Base-by-base conservation (phyloP, 2,797 vertebrate genomes). In the Varecia variegata region DNA sequence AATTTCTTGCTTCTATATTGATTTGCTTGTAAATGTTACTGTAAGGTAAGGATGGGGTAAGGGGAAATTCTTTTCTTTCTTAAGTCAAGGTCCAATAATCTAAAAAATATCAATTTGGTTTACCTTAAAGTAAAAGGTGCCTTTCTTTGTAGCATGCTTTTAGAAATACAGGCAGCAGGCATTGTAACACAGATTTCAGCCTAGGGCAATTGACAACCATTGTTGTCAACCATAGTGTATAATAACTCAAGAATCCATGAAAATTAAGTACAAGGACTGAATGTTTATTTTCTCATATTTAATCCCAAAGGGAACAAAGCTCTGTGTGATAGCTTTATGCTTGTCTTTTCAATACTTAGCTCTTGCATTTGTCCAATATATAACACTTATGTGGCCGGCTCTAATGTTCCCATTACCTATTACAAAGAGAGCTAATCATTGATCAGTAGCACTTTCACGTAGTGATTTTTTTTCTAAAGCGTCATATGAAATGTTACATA, bases 11-110 rank as follows among this genome's bases (percentile, higher is more conserved):
- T 96, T 95, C 15, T 73, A 13, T 88, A 92, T 97, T 94, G 93
- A 93, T 96, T 93, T 94, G 10, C 56, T 92, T 94, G 15, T 97
- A 92, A 94, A 90, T 89, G 27, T 93, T 88, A 85, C 94, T 93
- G 15, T 92, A 95, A 95, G 25, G 50, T 77, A 95, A 95, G 14
- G 11, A 54, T 45, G 11, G 18, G 40, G 18, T 52, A 18, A 62
- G 25, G 32, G 20, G 43, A 11, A 11, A 10, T 30, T 40, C 60
- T 25, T 60, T 62, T 38, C 74, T 23, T 77, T 94, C 83, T 52
- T 25, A 80, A 90, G 30, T 90, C 81, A 94, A 93, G 65, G 38
- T 85, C 21, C 54, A 90, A 7, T 93, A 71, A 82, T 30, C n/a
- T 93, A 50, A 47, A 84, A 87, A 58, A 79, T 81, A 68, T 96